Conservation (phyloP, 2,113 vertebrate genomes). For the Leucosticte australis region DNA sequence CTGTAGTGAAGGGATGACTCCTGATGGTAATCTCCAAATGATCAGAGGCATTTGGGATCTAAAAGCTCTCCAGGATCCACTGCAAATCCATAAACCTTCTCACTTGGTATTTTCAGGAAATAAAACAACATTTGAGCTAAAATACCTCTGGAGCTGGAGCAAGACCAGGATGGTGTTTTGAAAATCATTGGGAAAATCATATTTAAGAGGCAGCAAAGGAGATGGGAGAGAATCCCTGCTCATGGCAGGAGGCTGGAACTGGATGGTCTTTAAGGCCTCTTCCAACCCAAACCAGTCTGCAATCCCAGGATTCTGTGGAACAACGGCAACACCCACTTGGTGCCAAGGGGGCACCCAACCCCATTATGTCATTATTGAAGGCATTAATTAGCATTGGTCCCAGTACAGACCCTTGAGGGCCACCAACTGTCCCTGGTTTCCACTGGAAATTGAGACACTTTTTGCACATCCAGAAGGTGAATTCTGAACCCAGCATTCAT, state of each 20-base stretch:
- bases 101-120: not conserved
- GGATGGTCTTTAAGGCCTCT: not conserved
- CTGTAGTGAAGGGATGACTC: not conserved
- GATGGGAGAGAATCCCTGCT: not conserved
- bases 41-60: not conserved
- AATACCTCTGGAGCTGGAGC: not conserved
- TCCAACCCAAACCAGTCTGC: not conserved
- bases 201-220: not conserved
- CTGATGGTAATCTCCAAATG: not conserved
- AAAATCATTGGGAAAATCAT: not conserved
- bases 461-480: not conserved
- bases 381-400: not conserved
- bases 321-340: not conserved
- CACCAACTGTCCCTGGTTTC: not conserved
- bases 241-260: not conserved
- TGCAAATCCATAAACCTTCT: not conserved
- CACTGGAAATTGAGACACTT: not conserved
- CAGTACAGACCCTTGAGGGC: not conserved
- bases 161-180: not conserved
- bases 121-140: not conserved
- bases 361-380: not conserved
- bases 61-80: not conserved
- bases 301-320: not conserved
- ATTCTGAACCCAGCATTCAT: rapidly evolving
- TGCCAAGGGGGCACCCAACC: not conserved